These are phyloP conservation scores for Dicyrtoma fusca DNA, from an alignment of 2,888 invertebrate species.

Conservation along the genomic window DNA sequence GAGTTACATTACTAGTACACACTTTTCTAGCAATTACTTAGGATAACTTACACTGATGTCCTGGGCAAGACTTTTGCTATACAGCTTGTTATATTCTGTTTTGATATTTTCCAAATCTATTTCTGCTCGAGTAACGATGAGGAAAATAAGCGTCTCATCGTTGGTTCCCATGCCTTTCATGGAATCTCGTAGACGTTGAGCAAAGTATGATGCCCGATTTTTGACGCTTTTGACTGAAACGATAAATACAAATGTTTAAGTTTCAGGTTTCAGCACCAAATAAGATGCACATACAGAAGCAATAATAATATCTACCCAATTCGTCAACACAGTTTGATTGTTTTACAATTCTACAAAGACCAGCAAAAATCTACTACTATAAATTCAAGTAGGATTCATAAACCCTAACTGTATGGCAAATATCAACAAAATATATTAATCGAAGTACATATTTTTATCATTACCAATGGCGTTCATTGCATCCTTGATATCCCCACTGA, in stretches of 20 bases:
- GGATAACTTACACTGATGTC: slow-evolving; percentile 67
- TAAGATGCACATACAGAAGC: background rate
- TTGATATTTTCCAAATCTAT: slow-evolving; percentile 85
- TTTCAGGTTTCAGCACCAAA: background rate
- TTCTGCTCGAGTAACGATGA: slow-evolving; percentile 81
- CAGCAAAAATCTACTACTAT: too few relatives aligned
- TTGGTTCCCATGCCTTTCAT: slow-evolving; percentile 91
- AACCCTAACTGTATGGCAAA: too few relatives aligned
- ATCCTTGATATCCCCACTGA: slow-evolving; percentile 82
- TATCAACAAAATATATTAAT: too few relatives aligned
- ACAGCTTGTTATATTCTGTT: slow-evolving; percentile 73
- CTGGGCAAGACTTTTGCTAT: slow-evolving; percentile 75
- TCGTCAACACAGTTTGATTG: too few relatives aligned
- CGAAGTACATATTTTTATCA: too few relatives aligned
- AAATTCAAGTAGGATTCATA: too few relatives aligned
- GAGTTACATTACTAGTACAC: too few relatives aligned
- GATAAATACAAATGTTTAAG: background rate
- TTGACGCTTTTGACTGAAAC: slow-evolving; percentile 73
- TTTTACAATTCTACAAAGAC: too few relatives aligned
- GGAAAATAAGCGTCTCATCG: slow-evolving; percentile 80
- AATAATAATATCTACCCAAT: too few relatives aligned
- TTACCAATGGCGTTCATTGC: slow-evolving; percentile 82
- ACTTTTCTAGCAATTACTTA: background rate
- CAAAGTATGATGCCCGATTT: slow-evolving; percentile 81
- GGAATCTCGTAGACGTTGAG: slow-evolving; percentile 79